These are phyloP conservation scores for Polypterus bichir DNA, from an alignment of 2,113 vertebrate species.

Conservation along the genomic window DNA sequence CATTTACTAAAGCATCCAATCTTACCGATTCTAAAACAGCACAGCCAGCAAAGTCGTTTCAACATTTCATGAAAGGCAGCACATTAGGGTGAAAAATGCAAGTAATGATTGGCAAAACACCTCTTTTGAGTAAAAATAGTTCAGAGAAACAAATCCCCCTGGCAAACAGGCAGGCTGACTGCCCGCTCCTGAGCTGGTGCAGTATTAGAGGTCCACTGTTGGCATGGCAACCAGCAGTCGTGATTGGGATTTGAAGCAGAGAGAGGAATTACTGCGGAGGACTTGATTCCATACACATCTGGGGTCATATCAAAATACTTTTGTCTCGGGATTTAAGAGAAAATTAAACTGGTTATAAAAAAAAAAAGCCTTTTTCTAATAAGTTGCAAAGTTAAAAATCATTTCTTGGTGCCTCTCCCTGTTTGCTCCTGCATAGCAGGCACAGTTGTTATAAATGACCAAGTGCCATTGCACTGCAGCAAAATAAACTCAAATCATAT, in stretches of 20 bases:
- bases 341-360: no score
- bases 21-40: no score
- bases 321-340: conserved; percentile 19
- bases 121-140: conserved; percentile 7
- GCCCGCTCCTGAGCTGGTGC: conserved; percentile 21
- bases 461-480: no score
- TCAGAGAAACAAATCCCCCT: conserved; percentile 21
- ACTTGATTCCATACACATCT: conserved; percentile 56
- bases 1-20: no score
- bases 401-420: no score
- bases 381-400: no score
- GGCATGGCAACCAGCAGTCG: conserved; percentile 50
- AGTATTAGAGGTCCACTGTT: conserved; percentile 54
- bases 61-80: not conserved
- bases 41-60: no score
- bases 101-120: not conserved
- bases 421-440: no score
- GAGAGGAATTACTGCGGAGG: conserved; percentile 53
- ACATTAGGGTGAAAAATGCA: not conserved
- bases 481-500: no score
- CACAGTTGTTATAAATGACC: no score
- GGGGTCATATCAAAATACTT: conserved; percentile 46
- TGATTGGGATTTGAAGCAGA: conserved; percentile 58
- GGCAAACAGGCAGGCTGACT: conserved; percentile 26
- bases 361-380: no score